Evolutionary conservation across 2,888 invertebrate species (phyloP).

Genomic region (Scaptomyza reducta): DNA sequence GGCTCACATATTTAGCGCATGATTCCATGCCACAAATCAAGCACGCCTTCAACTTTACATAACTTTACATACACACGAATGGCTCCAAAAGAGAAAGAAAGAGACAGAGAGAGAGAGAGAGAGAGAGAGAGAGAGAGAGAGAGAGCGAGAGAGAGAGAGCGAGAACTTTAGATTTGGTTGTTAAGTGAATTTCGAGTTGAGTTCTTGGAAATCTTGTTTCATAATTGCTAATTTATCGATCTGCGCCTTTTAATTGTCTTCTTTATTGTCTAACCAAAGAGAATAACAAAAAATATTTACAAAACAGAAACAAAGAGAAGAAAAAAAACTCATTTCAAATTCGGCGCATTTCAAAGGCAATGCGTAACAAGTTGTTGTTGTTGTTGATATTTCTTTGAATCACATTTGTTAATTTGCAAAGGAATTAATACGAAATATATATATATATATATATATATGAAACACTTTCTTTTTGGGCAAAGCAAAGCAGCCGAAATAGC

Average conservation of each 20-base stretch:
- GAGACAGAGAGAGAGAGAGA: background rate
- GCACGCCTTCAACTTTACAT: slow-evolving; percentile 42
- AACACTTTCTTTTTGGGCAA: slow-evolving; percentile 57
- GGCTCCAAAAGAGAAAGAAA: background rate
- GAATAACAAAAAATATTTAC: slow-evolving; percentile 8
- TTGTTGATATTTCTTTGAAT: slow-evolving; percentile 20
- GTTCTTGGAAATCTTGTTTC: slow-evolving; percentile 59
- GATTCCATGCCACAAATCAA: slow-evolving; percentile 51
- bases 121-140: background rate
- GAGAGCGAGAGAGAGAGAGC: background rate
- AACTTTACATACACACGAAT: slow-evolving; percentile 31
- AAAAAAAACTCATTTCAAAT: slow-evolving; percentile 27
- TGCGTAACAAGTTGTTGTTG: slow-evolving; percentile 51
- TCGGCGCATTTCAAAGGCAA: slow-evolving; percentile 53
- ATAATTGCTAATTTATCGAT: slow-evolving; percentile 74
- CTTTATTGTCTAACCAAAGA: slow-evolving; percentile 50
- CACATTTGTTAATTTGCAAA: slow-evolving; percentile 61
- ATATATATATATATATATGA: too few species aligned
- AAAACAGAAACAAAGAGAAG: slow-evolving; percentile 2
- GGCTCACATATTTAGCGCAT: slow-evolving; percentile 41
- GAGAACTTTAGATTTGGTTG: background rate
- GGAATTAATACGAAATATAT: slow-evolving; percentile 28
- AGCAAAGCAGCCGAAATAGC: background rate
- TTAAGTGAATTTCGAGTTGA: background rate
- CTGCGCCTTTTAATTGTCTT: slow-evolving; percentile 54